phyloP scores from a whole-genome alignment of 2,113 vertebrate species.

The Cercocebus atys region DNA sequence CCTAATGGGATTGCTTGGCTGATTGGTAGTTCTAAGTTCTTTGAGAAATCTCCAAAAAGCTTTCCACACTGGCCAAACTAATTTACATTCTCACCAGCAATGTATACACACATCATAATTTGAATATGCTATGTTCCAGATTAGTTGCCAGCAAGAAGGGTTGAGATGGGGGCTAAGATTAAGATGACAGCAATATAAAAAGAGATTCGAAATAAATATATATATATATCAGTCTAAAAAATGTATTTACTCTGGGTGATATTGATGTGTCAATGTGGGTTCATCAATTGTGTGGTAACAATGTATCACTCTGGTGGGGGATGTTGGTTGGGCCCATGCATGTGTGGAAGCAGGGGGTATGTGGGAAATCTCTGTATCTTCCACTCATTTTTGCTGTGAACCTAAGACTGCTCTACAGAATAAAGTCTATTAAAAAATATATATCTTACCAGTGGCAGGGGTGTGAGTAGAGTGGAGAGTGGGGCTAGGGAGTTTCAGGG shows the following conservation, averaged over 20 bases:
- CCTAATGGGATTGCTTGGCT: too few relatives aligned
- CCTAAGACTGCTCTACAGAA: not conserved
- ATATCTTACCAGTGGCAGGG: not conserved
- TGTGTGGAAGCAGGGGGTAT: too few relatives aligned
- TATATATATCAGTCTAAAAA: not conserved
- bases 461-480: not conserved
- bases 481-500: not conserved
- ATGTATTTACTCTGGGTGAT: not conserved
- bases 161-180: not conserved
- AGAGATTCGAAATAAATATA: constrained; percentile 11
- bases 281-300: not conserved
- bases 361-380: not conserved
- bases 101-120: not conserved
- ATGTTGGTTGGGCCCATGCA: not conserved
- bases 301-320: not conserved
- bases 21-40: too few relatives aligned
- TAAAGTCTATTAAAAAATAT: not conserved
- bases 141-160: not conserved
- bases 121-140: not conserved
- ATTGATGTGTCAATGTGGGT: not conserved
- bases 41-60: too few relatives aligned
- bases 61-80: too few relatives aligned
- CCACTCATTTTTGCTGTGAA: not conserved
- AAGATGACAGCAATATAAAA: not conserved
- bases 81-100: too few relatives aligned